Evolutionary conservation across 1,140 invertebrate species (phyloP), one percentile per base, ranked within the genome.

Genomic region (Drosophila biarmipes): DNA sequence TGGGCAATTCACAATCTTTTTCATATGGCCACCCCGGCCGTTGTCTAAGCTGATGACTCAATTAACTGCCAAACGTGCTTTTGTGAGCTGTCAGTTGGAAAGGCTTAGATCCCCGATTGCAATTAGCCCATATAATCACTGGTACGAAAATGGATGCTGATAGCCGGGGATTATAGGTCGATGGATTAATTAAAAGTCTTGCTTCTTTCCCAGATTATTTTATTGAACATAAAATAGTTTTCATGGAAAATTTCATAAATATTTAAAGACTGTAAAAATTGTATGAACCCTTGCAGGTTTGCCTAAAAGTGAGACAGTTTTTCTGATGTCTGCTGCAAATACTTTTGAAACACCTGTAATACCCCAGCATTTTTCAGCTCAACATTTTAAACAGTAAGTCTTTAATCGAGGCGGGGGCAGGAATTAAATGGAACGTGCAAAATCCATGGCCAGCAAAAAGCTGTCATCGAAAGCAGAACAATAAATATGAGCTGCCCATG

Each of bases 401-500:
- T 31, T 64, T 42, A 64, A 51, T 17, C 19, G 8, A 0, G 43
- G 31, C 17, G 58, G 74, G 72, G 61, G 46, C 24, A 12, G 46
- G 37, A 53, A 42, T 56, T 45, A 80, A 71, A 81, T 77, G 73
- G 73, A 45, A 66, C 59, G 58, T 55, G 79, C 15, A 66, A 63
- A 57, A 66, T 64, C 59, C 73, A 57, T 48, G 69, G 54, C 67
- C 64, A 72, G 77, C 82, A 84, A 73, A 89, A 89, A 84, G 79
- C 84, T 87, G 84, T 87, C 79, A 89, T 79, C 79, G 74, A 68
- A 61, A 66, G 72, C 61, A 73, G 66, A 82, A 84, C 67, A 84
- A 84, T 79, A 89, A 89, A 87, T 89, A 89, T 89, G 76, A 79
- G 59, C 49, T 80, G 79, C 79, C 80, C 81, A 89, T 87, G 84